Evolutionary conservation across 2,888 invertebrate species (phyloP), one percentile per base, ranked within the genome.

Genomic region (Oxytorus armatus): DNA sequence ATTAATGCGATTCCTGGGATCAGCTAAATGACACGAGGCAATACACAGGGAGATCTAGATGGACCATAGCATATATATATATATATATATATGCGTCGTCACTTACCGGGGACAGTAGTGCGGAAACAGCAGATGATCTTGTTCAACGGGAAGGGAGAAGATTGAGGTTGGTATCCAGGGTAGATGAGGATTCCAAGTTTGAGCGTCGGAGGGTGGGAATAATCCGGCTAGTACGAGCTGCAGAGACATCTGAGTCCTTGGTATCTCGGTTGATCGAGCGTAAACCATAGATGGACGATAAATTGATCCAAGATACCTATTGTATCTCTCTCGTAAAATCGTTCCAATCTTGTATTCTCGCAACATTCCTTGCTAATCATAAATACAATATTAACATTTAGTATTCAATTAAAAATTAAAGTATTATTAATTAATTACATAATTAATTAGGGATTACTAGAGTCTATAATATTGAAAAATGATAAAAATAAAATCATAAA

Each of bases 151-250:
- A 39, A 90, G 86, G 10, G 92, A 93, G 83, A 93, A 93, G 0
- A 94, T 92, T 23, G 93, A 93, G 29, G 94, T 92, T 0, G 94
- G 94, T 84, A 93, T 93, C 94, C 94, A 94, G 33, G 86, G 84
- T 47, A 94, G 82, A 66, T 88, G 83, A 1, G 87, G 80, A 85
- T 92, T 92, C 93, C 93, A 93, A 42, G 84, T 84, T 77, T 93
- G 92, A 49, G 83, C 82, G 39, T 85, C 86, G 8, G 85, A 83
- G 11, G 92, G 92, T n/a, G 93, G 93, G 86, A 92, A 94, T 78
- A 94, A 87, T 47, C 93, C 94, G 3, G 93, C 93, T 25, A 93
- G 89, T 44, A 93, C 92, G 75, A 93, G 89, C 84, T 93, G 92
- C 1, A 94, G 93, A 66, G 93, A 93, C 92, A 93, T 92, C 82